Conservation (phyloP, 1,140 invertebrate genomes). For the Conus ventricosus region DNA sequence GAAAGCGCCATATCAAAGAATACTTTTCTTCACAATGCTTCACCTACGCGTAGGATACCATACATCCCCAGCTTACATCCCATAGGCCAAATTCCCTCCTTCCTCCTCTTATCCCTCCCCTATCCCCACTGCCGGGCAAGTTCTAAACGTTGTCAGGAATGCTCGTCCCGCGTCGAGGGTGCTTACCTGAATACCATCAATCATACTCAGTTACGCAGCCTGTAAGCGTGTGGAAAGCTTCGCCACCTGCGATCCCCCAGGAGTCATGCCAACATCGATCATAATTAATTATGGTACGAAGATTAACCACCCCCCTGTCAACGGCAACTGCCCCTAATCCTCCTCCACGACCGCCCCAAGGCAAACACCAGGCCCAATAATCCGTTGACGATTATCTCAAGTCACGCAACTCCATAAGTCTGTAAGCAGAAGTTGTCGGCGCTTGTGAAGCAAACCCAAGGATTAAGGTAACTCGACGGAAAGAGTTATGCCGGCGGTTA, state of each 20-base stretch:
- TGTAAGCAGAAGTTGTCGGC: neutral
- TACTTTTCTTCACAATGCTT: too few relatives aligned
- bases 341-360: neutral
- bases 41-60: too few relatives aligned
- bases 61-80: too few relatives aligned
- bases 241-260: neutral
- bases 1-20: too few relatives aligned
- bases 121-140: too few relatives aligned
- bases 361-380: slow-evolving; percentile 1
- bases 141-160: too few relatives aligned
- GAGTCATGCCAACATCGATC: neutral
- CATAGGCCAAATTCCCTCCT: too few relatives aligned
- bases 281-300: neutral
- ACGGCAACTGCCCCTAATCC: neutral
- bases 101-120: too few relatives aligned
- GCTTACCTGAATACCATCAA: neutral
- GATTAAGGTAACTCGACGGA: neutral
- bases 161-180: neutral
- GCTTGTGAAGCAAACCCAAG: neutral
- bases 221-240: neutral
- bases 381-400: slow-evolving; percentile 2
- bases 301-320: neutral
- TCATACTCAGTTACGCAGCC: neutral
- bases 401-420: neutral
- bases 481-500: neutral